Evolutionary conservation across 2,888 invertebrate species (phyloP).

Genomic region (Dynastes hyllus): DNA sequence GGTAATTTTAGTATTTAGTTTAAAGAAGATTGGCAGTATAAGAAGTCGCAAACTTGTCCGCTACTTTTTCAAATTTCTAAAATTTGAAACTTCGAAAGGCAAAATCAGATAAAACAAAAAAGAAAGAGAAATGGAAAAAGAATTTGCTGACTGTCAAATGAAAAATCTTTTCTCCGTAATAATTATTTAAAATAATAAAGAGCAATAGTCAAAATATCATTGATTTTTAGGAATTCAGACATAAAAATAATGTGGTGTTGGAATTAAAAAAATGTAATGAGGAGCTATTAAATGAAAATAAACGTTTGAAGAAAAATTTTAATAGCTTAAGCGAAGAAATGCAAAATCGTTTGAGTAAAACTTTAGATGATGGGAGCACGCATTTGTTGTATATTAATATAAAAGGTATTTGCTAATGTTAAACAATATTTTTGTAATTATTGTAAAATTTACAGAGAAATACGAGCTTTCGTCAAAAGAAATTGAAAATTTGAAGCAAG

Average conservation of each 20-base stretch:
- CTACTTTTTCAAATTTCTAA: neutral
- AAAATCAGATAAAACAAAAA: neutral
- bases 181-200: neutral
- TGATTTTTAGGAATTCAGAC: slow-evolving; percentile 20
- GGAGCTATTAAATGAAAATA: slow-evolving; percentile 12
- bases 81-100: neutral
- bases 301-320: neutral
- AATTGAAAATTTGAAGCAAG: slow-evolving; percentile 31
- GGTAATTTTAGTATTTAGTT: neutral
- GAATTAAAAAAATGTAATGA: neutral
- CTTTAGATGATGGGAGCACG: neutral
- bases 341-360: slow-evolving; percentile 1
- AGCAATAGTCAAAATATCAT: neutral
- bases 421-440: neutral
- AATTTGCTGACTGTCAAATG: neutral
- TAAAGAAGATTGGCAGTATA: neutral
- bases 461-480: slow-evolving; percentile 22
- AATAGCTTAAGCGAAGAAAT: neutral
- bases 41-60: neutral
- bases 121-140: neutral
- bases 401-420: slow-evolving; percentile 19
- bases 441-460: slow-evolving; percentile 5
- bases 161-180: neutral
- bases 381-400: slow-evolving; percentile 33
- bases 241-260: neutral